Evolutionary conservation across 2,888 invertebrate species (phyloP).

Genomic region (Furcula furcula): DNA sequence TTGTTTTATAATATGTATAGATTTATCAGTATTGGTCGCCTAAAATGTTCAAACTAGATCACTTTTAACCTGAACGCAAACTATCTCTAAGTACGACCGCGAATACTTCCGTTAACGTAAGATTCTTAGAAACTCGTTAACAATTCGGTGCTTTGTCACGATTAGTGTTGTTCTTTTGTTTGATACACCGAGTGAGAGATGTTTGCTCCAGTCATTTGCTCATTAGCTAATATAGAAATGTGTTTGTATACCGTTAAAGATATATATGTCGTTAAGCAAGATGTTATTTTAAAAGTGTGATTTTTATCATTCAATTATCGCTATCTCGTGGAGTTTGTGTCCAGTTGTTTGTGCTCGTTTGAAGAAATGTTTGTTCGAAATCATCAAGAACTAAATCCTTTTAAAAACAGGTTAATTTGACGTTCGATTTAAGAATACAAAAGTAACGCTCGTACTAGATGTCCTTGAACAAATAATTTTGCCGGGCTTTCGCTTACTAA

Average conservation of each 20-base stretch:
- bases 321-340: too few species aligned
- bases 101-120: not conserved
- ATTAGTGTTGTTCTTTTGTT: conserved; percentile 8
- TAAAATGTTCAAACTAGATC: too few species aligned
- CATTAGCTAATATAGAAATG: not conserved
- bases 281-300: not conserved
- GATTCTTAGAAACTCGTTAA: conserved; percentile 12
- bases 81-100: not conserved
- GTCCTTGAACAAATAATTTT: too few species aligned
- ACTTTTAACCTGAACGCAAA: too few species aligned
- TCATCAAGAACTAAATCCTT: too few species aligned
- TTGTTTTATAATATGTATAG: too few species aligned
- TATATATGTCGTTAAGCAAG: not conserved
- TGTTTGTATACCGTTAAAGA: not conserved
- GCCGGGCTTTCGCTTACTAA: conserved; percentile 41
- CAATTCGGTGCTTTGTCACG: conserved; percentile 10
- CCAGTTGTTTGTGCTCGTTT: too few species aligned
- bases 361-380: too few species aligned
- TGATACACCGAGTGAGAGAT: conserved; percentile 6
- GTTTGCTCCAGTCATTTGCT: conserved; percentile 9
- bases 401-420: too few species aligned
- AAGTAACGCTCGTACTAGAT: too few species aligned
- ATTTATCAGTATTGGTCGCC: too few species aligned
- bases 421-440: too few species aligned
- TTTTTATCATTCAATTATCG: not conserved